Percentiles rank a stretch among this genome's conserved stretches.
phyloP scores from a whole-genome alignment of 2,113 vertebrate genomes.

The Cepphus grylle region DNA sequence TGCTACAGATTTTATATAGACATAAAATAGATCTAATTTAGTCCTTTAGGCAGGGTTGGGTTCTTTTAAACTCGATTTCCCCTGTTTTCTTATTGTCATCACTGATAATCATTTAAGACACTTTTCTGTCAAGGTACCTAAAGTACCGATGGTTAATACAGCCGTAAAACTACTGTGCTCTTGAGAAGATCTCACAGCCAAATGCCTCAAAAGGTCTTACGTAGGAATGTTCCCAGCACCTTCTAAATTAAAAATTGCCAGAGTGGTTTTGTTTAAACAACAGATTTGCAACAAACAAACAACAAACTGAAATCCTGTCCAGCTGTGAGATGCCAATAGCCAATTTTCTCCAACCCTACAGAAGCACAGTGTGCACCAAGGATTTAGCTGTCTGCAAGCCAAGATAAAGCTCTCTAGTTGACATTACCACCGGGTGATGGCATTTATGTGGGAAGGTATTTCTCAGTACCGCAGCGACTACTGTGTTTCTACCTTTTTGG shows the following conservation, averaged over 20 bases:
- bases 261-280: background rate
- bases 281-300: background rate
- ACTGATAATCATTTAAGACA: background rate
- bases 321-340: background rate
- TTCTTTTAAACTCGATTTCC: background rate
- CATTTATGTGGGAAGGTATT: background rate
- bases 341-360: background rate
- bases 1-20: background rate
- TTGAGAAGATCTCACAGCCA: background rate
- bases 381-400: background rate
- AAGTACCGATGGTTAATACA: background rate
- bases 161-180: background rate
- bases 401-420: background rate
- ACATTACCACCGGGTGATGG: background rate
- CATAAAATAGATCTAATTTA: background rate
- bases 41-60: background rate
- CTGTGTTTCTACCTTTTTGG: background rate
- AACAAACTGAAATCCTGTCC: background rate
- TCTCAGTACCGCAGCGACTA: background rate
- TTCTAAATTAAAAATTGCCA: background rate
- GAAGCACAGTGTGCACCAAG: background rate
- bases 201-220: background rate
- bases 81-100: background rate
- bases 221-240: background rate
- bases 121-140: background rate